Evolutionary conservation across 2,888 invertebrate genomes (phyloP).

Genomic region (Tholera decimalis): DNA sequence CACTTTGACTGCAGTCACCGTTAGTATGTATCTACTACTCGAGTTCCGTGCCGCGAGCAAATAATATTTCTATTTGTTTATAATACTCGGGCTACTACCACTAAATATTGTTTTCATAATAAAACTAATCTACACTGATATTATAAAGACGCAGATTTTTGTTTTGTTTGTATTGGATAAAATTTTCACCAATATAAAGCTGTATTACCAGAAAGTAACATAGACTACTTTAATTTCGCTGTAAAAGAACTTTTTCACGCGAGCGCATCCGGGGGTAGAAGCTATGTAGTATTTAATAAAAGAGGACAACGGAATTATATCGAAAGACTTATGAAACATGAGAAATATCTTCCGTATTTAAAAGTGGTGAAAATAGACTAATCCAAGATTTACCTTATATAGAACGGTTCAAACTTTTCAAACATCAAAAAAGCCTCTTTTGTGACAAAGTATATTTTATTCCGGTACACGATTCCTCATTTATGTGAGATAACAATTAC

Average conservation of each 20-base stretch:
- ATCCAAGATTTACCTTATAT: constrained; percentile 33
- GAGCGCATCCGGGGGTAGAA: no score
- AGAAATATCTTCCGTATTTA: constrained; percentile 14
- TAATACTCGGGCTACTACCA: background rate
- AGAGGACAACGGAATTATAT: background rate
- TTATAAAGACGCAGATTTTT: no score
- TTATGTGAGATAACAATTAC: constrained; percentile 68
- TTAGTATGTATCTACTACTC: constrained; percentile 48
- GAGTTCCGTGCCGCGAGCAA: constrained; percentile 24
- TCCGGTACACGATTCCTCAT: constrained; percentile 75
- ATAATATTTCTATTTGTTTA: constrained; percentile 32
- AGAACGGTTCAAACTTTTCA: constrained; percentile 52
- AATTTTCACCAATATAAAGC: no score
- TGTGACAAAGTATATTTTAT: constrained; percentile 74
- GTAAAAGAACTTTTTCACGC: background rate
- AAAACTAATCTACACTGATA: no score
- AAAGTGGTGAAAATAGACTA: constrained; percentile 18
- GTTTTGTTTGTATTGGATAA: no score
- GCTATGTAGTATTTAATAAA: no score
- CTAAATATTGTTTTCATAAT: background rate
- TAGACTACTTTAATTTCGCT: no score
- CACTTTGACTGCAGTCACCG: constrained; percentile 65
- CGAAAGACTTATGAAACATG: constrained; percentile 30
- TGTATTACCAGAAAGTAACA: no score
- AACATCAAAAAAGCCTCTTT: constrained; percentile 71